Base-by-base conservation (phyloP, 2,888 invertebrate species). In the Eupithecia tripunctaria region DNA sequence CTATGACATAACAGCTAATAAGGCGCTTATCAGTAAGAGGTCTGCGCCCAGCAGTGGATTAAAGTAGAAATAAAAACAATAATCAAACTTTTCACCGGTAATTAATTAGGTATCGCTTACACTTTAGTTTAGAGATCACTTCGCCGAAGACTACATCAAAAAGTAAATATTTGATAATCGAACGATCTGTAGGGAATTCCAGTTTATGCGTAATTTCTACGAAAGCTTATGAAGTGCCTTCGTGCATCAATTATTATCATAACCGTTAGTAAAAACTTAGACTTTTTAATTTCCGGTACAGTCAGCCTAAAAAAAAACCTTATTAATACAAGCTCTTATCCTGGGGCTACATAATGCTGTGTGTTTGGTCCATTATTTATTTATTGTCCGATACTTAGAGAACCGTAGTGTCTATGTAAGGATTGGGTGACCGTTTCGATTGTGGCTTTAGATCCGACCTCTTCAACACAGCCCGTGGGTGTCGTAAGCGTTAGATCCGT, bases 211-310 rank as follows among this genome's bases (percentile, higher is more conserved):
- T 62, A 25, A 72, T 70, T 76, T 76, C 75, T 51, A 69, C 71
- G 75, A 77, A 78, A 76, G 70, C 68, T 66, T 59, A 71, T 70
- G 14, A 56, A 25, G 56, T 56, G 56, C 56, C 14, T 70, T 21
- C 60, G n/a, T 68, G 51, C 68, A 71, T 72, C 38, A 67, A 74
- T 77, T 71, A 68, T 63, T 63, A 63, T 67, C 47, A 65, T 73
- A 75, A 73, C 78, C 67, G 72, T 69, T 72, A 66, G 66, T 70
- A 71, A 77, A 78, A 76, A 76, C 66, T 32, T 72, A 77, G 73
- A 77, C 82, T 82, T 82, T 82, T 81, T 80, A 74, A 84, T 86
- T 88, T 89, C 88, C 85, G 83, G 82, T 79, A 79, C 82, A 80
- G 65, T 68, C 60, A 41, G 41, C 84, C 14, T 43, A 32, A 21